Percentiles rank a stretch among this genome's conserved stretches.
Conservation (phyloP, 2,113 vertebrate species). For the Uria lomvia region DNA sequence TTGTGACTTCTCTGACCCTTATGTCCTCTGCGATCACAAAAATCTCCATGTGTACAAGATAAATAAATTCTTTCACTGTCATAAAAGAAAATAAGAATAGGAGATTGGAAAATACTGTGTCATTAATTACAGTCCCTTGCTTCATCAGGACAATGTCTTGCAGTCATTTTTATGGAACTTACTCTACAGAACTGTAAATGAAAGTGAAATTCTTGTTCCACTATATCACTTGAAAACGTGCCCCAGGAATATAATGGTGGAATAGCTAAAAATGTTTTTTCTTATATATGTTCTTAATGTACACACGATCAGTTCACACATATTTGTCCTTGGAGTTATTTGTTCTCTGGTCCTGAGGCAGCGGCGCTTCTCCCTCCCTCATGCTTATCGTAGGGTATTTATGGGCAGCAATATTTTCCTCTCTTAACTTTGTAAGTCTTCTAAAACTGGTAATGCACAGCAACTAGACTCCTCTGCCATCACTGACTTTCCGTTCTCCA, state of each 20-base stretch:
- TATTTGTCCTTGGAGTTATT: not conserved
- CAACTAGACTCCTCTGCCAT: not conserved
- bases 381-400: accelerated
- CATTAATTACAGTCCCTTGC: not conserved
- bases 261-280: not conserved
- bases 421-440: not conserved
- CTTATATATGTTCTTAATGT: not conserved
- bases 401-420: not conserved
- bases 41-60: not conserved
- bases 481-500: not conserved
- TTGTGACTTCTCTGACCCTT: not conserved
- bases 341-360: not conserved
- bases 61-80: not conserved
- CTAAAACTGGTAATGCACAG: not conserved
- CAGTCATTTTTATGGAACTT: not conserved
- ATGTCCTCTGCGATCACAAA: not conserved
- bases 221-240: not conserved
- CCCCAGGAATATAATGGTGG: not conserved
- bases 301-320: not conserved
- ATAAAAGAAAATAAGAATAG: not conserved
- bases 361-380: not conserved
- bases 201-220: not conserved
- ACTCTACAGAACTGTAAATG: not conserved
- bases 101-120: not conserved
- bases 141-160: not conserved